Base-by-base conservation (phyloP, 2,888 invertebrate species). In the Parthenolecanium corni region DNA sequence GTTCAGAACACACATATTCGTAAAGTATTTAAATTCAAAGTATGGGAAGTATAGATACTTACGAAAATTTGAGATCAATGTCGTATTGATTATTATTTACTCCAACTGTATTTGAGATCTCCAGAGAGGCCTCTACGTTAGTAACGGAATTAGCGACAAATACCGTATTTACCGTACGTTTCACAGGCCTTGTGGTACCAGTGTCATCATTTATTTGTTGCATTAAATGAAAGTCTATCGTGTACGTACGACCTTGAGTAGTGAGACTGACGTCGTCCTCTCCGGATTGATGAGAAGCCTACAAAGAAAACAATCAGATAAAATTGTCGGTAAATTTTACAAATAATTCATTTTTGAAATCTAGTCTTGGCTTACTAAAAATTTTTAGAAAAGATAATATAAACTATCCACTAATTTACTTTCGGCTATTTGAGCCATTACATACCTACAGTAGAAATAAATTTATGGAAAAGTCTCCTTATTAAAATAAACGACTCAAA, bases 191-290 rank as follows among this genome's bases (percentile, higher is more conserved):
- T 38, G 93, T 87, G 25, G 92, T 93, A 66, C 96, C 96, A 0
- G 94, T 92, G 74, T 95, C 95, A 78, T 97, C 96, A 75, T 96
- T 97, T 68, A 96, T 90, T 79, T 97, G 95, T 75, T 94, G 94
- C 94, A 96, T 93, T 69, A 92, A 86, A 72, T 91, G 87, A 72
- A 97, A 89, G 78, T 97, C 96, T 68, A 97, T 86, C 1, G 94
- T 93, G 76, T 95, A 96, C 2, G 93, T 92, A 70, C 93, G 83
- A 57, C 94, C 94, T 72, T 92, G 80, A 58, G 93, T 89, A 64
- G 88, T 89, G 68, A 97, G 80, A 72, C 89, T 89, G 69, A 95
- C 89, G 76, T 96, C 96, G 73, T 96, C 94, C 73, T 96, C 96
- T 38, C 93, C 91, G 68, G 87, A 86, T 72, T 89, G 83, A 74